Base-by-base conservation (phyloP, 2,888 invertebrate genomes). In the Sceliomorpha sp. region DNA sequence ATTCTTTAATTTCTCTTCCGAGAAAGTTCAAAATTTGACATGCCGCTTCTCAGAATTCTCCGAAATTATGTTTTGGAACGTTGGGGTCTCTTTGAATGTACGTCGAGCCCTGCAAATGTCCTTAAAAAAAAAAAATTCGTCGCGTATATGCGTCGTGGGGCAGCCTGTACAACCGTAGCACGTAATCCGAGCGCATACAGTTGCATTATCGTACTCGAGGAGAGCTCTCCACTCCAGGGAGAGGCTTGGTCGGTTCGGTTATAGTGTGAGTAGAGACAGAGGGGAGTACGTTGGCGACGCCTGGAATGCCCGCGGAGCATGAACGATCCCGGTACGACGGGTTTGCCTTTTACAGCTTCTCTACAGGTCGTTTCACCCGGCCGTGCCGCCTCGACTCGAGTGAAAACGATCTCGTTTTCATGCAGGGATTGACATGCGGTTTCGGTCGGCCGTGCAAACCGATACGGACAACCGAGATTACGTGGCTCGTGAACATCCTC, bases 301-400 rank as follows among this genome's bases (percentile, higher is more conserved):
- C 69, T 73, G 77, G 78, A 77, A 79, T 78, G 74, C 73, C 72
- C 74, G 73, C 73, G 74, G 72, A 72, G 73, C 76, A 73, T 74
- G 73, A 73, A 73, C 74, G 71, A 71, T 77, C 74, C 74, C 73
- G 68, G 72, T 75, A 71, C 74, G 74, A 75, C 64, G 64, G 66
- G 63, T 58, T 69, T 63, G 62, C 68, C 68, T 62, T 69, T 69
- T 83, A 83, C 80, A 81, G 80, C 72, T 77, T 80, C 78, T 77
- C 78, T 60, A 81, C 81, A 76, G 81, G 79, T 76, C 77, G 79
- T 82, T 82, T 81, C 80, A 81, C 76, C 79, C 72, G 63, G 69
- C 72, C 75, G 71, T 73, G 66, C 73, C 76, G 74, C 76, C n/a
- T 77, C 74, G 69, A 67, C 69, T 40, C 58, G 55, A 63, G 63